Evolutionary conservation across 2,797 vertebrate genomes (phyloP).

Genomic region (Sylvia borin): DNA sequence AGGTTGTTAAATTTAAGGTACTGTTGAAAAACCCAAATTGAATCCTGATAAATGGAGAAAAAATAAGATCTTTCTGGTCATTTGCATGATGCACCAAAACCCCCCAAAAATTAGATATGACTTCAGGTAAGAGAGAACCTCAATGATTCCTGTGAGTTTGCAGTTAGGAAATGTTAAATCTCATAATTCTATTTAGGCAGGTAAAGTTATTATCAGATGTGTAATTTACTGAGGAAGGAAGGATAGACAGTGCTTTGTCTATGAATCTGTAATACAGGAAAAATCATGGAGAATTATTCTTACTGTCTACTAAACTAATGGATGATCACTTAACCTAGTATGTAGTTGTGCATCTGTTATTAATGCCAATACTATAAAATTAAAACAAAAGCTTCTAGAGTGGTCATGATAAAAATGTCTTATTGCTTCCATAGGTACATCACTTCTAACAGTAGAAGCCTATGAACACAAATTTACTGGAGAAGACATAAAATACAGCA

Average conservation of each 20-base stretch:
- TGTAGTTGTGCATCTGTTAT: background rate
- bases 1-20: background rate
- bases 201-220: background rate
- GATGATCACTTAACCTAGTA: background rate
- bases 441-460: slow-evolving; percentile 84
- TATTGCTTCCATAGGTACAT: slow-evolving; percentile 78
- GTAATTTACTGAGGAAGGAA: background rate
- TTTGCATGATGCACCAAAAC: background rate
- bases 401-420: background rate
- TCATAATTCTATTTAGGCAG: background rate
- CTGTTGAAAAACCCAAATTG: background rate
- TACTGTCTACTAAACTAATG: background rate
- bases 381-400: background rate
- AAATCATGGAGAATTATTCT: background rate
- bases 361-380: background rate
- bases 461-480: slow-evolving; percentile 67
- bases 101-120: background rate
- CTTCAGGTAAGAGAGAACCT: background rate
- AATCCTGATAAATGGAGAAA: background rate
- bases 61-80: background rate
- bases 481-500: slow-evolving; percentile 79
- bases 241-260: background rate
- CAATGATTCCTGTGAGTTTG: background rate
- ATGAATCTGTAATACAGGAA: background rate
- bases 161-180: background rate